Evolutionary conservation across 2,797 vertebrate species (phyloP).

Genomic region (Anguilla anguilla): DNA sequence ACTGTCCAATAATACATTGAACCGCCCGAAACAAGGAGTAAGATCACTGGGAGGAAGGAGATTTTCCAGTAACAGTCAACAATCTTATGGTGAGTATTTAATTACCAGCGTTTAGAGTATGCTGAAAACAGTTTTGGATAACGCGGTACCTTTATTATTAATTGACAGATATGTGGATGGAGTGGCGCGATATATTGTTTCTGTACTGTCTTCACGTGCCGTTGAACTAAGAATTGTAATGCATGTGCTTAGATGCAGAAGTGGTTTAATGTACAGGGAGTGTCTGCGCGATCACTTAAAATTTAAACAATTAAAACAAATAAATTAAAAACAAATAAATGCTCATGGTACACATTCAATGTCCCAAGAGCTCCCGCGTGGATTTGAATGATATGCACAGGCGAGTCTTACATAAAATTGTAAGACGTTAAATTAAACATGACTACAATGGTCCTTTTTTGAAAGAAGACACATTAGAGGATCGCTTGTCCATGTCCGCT

Average conservation of each 20-base stretch:
- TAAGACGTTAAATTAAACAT: neutral
- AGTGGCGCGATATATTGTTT: neutral
- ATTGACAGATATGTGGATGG: neutral
- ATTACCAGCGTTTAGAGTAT: neutral
- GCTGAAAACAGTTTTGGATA: neutral
- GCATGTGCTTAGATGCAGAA: no score
- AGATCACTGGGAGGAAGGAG: constrained; percentile 65
- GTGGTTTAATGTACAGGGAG: no score
- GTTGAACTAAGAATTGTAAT: neutral
- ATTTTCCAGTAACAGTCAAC: constrained; percentile 71
- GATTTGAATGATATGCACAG: neutral
- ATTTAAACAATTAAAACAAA: neutral
- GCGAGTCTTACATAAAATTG: neutral
- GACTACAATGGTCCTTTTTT: no score
- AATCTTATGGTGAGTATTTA: constrained; percentile 78
- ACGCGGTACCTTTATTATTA: neutral
- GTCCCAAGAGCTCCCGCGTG: neutral
- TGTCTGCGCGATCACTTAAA: neutral
- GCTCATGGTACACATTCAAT: neutral
- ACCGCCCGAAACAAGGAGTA: constrained; percentile 83
- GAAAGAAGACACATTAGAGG: no score
- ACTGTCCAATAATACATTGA: constrained; percentile 74
- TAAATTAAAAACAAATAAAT: neutral
- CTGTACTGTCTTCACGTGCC: neutral
- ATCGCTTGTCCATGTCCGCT: no score